These are phyloP conservation scores for Clarias magur DNA, from an alignment of 2,113 vertebrate species.

Conservation along the genomic window DNA sequence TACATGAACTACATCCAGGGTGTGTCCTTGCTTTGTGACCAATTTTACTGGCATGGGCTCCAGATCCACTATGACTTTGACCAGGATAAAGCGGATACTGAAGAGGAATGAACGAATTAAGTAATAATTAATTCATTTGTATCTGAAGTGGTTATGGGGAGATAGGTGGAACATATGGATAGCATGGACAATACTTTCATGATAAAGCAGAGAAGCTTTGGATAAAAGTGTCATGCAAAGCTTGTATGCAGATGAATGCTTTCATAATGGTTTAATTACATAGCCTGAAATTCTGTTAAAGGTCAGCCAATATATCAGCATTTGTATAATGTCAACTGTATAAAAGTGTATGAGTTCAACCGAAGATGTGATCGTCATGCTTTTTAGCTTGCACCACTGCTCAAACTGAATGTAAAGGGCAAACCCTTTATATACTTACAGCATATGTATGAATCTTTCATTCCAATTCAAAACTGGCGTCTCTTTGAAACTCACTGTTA, in stretches of 20 bases:
- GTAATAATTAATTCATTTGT: not conserved
- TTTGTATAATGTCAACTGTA: not conserved
- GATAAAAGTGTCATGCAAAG: not conserved
- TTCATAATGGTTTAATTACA: not conserved
- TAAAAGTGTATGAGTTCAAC: not conserved
- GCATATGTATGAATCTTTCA: too few relatives aligned
- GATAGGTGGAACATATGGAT: not conserved
- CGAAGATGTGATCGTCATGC: not conserved
- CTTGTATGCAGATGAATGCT: not conserved
- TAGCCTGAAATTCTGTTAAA: not conserved
- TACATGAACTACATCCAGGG: not conserved
- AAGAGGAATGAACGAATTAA: not conserved
- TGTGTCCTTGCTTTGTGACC: not conserved
- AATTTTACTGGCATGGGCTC: not conserved
- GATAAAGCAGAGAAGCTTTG: not conserved
- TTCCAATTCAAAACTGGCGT: too few relatives aligned
- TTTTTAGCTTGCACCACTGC: not conserved
- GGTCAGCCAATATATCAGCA: not conserved
- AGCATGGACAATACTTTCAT: not conserved
- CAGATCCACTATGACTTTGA: not conserved
- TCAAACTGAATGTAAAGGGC: too few relatives aligned
- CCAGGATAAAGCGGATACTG: not conserved
- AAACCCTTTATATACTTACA: too few relatives aligned
- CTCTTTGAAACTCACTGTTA: too few relatives aligned
- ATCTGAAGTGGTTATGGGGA: not conserved